Percentiles rank a stretch among this genome's conserved stretches.
These are phyloP conservation scores for Alentia gelatinosa DNA, from an alignment of 2,888 invertebrate genomes.

Conservation along the genomic window DNA sequence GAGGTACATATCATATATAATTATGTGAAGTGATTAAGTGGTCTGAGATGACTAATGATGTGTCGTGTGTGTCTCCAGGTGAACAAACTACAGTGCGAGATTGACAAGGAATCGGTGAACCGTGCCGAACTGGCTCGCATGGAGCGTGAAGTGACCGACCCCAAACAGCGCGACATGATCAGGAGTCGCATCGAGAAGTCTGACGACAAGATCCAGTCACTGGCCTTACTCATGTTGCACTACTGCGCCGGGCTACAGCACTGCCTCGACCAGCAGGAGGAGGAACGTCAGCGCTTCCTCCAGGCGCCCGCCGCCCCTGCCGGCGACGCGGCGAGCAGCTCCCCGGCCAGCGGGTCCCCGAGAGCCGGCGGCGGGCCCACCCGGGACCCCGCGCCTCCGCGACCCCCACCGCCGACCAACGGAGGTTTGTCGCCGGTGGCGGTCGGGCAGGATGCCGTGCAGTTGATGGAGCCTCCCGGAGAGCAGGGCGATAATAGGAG, in stretches of 20 bases:
- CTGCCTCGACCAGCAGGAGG: conserved; percentile 84
- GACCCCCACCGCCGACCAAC: background rate
- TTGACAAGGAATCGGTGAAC: conserved; percentile 87
- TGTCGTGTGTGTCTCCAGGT: conserved; percentile 84
- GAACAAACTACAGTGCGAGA: conserved; percentile 87
- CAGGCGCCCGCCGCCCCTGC: background rate
- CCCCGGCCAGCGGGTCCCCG: background rate
- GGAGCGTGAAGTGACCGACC: conserved; percentile 74
- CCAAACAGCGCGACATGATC: conserved; percentile 61
- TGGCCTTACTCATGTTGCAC: conserved; percentile 95
- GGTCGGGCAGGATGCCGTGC: background rate
- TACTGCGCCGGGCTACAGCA: conserved; percentile 96
- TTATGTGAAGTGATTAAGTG: too few relatives aligned
- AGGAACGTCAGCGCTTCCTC: background rate
- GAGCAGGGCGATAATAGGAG: background rate
- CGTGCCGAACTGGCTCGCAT: conserved; percentile 81
- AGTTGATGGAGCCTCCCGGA: background rate
- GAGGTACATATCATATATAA: too few relatives aligned
- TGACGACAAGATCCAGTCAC: conserved; percentile 92
- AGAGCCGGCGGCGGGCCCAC: background rate
- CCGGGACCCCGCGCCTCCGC: too few relatives aligned
- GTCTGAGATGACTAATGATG: too few relatives aligned
- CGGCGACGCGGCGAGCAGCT: background rate
- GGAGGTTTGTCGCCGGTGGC: background rate
- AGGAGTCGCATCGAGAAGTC: conserved; percentile 83